Evolutionary conservation across 2,113 vertebrate genomes (phyloP).

Genomic region (Tachuris rubrigastra): DNA sequence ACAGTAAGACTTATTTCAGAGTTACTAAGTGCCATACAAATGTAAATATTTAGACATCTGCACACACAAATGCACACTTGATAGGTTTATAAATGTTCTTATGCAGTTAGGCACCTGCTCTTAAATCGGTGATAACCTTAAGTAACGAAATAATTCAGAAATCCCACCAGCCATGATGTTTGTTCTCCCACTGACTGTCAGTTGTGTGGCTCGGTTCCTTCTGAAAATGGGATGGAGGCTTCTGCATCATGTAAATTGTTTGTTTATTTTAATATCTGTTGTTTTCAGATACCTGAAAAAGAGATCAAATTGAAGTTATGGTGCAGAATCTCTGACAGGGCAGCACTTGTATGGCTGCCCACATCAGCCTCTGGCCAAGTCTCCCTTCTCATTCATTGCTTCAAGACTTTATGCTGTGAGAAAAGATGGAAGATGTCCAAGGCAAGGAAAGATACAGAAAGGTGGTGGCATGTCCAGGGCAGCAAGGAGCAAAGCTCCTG

Average conservation of each 20-base stretch:
- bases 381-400: background rate
- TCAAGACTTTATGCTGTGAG: background rate
- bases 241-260: background rate
- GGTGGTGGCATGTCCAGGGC: background rate
- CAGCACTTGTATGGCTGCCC: background rate
- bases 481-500: background rate
- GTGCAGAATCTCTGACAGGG: accelerated
- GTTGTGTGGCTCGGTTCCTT: background rate
- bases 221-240: background rate
- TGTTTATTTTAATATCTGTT: background rate
- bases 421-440: background rate
- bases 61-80: background rate
- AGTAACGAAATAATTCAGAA: background rate
- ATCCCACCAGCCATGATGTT: background rate
- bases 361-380: background rate
- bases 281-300: background rate
- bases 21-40: background rate
- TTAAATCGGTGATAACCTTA: background rate
- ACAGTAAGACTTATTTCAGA: background rate
- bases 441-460: background rate
- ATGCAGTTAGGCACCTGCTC: background rate
- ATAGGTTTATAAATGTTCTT: background rate
- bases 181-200: background rate
- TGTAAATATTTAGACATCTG: background rate
- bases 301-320: background rate